Percentiles rank a stretch among this genome's conserved stretches.
Evolutionary conservation across 2,888 invertebrate species (phyloP).

Genomic region (Euspilapteryx auroguttella): DNA sequence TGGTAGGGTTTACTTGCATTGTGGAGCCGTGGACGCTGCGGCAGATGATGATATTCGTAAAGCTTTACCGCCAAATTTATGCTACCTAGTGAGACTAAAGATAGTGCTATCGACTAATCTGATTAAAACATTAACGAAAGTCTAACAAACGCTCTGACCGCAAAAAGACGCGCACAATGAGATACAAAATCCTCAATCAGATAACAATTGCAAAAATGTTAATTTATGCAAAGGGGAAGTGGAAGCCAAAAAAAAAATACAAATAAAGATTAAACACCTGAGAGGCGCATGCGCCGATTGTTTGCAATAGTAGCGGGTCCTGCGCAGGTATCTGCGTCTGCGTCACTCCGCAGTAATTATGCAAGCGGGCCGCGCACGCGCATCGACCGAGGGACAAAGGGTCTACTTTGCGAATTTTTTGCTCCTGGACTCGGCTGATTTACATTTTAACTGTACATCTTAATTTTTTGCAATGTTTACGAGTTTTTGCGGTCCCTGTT

Average conservation of each 20-base stretch:
- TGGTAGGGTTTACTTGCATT: no score
- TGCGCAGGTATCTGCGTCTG: slow-evolving; percentile 26
- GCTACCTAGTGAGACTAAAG: no score
- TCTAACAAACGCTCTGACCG: not conserved
- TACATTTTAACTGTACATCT: slow-evolving; percentile 15
- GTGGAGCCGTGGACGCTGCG: no score
- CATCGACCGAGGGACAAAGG: slow-evolving; percentile 15
- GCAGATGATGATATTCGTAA: no score
- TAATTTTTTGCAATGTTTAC: not conserved
- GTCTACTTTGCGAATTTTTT: slow-evolving; percentile 17
- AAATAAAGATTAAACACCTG: slow-evolving; percentile 58
- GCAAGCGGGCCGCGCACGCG: slow-evolving; percentile 24
- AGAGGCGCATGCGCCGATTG: slow-evolving; percentile 31
- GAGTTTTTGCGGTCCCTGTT: not conserved
- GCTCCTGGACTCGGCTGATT: slow-evolving; percentile 13
- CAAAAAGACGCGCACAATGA: not conserved
- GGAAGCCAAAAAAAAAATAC: slow-evolving; percentile 41
- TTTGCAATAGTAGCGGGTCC: slow-evolving; percentile 20
- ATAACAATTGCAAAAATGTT: slow-evolving; percentile 31
- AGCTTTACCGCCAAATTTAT: no score
- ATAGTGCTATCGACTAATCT: no score
- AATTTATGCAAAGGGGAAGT: slow-evolving; percentile 60
- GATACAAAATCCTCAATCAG: slow-evolving; percentile 6
- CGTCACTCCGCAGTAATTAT: slow-evolving; percentile 41
- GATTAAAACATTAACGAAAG: no score